These are phyloP conservation scores for Polyergus mexicanus DNA, from an alignment of 1,140 invertebrate species.

Conservation along the genomic window DNA sequence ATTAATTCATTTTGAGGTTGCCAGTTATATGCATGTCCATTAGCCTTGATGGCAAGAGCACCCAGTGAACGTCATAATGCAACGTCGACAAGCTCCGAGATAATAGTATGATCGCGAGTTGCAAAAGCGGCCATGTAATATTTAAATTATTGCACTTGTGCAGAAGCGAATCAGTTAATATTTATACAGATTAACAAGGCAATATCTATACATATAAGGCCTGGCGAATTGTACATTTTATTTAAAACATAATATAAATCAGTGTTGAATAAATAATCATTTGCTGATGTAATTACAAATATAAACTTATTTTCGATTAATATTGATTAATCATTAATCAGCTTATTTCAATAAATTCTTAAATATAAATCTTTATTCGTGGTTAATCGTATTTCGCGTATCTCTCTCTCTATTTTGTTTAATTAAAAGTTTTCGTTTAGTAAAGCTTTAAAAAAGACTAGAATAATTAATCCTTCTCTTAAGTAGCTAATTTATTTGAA, in stretches of 20 bases:
- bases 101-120: slow-evolving; percentile 29
- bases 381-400: no score
- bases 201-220: not conserved
- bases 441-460: no score
- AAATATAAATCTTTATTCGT: not conserved
- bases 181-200: not conserved
- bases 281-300: not conserved
- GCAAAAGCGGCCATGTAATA: slow-evolving; percentile 24
- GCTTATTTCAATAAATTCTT: not conserved
- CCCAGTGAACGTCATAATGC: slow-evolving; percentile 32
- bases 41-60: slow-evolving; percentile 37
- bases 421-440: no score
- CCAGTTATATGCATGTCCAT: slow-evolving; percentile 39
- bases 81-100: slow-evolving; percentile 39
- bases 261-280: slow-evolving; percentile 8
- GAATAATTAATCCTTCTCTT: no score
- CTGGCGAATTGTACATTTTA: not conserved
- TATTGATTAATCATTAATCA: not conserved
- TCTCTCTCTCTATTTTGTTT: no score
- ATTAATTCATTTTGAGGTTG: slow-evolving; percentile 52
- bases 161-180: not conserved
- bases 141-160: slow-evolving; percentile 15
- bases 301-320: not conserved
- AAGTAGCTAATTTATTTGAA: no score
- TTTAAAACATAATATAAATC: not conserved